Evolutionary conservation across 1,140 invertebrate genomes (phyloP), one percentile per base, ranked within the genome.

Genomic region (Drosophila ohnishii): DNA sequence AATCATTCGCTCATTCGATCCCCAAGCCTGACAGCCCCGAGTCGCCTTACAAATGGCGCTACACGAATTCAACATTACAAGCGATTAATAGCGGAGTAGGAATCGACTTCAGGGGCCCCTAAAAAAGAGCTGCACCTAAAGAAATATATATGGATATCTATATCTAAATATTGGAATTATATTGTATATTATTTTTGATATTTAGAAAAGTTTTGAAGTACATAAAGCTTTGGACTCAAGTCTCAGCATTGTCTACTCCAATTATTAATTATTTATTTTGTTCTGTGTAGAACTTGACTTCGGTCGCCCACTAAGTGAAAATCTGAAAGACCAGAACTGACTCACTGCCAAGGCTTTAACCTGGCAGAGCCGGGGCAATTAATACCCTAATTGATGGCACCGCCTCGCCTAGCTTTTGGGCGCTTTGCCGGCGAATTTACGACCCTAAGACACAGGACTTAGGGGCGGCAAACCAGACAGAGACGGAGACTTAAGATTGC

Each of bases 361-460:
- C 39, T 35, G 34, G 40, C n/a, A 39, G 60, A 76, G 66, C 71
- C 57, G 44, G 51, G 53, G 70, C 66, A 79, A 83, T 72, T 80
- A 88, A 87, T 87, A 77, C 80, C 84, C 75, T 60, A 71, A 73
- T 76, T 88, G 84, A 87, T 87, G 84, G 74, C 47, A 80, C 67
- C 76, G 80, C 78, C 83, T 37, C 59, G 64, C 42, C 76, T 62
- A 56, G 83, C 84, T 88, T 87, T 55, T 65, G 32, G 71, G 37
- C 39, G 74, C 72, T 76, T 73, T 51, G 60, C 64, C 48, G 28
- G 47, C 37, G 78, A 71, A 88, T 77, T 87, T 85, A 85, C 73
- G 69, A 59, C 48, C 47, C 70, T 88, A 86, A 88, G 83, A 63
- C 83, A 19, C 53, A 77, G 72, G 83, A 70, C 83, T 86, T 86